A percentile compares a stretch with the other conserved stretches of the same genome.
These are phyloP conservation scores for Sipha maydis DNA, from an alignment of 2,888 invertebrate species.

Conservation along the genomic window DNA sequence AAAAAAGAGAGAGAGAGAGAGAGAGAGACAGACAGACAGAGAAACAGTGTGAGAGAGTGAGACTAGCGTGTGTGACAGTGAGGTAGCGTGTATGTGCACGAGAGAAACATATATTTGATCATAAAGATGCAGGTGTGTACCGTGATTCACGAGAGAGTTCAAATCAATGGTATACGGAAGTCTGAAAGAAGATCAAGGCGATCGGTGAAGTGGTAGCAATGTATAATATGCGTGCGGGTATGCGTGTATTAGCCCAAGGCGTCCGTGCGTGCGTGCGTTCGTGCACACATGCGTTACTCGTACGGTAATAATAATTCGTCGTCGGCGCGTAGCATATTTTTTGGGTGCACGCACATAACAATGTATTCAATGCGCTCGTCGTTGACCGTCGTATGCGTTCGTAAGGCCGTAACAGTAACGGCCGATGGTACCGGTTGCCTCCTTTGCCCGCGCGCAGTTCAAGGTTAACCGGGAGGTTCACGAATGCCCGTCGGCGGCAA, in stretches of 20 bases:
- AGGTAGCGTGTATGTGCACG: background rate
- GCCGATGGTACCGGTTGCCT: background rate
- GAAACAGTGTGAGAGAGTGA: background rate
- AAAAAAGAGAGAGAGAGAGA: background rate
- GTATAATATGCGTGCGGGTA: background rate
- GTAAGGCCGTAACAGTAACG: background rate
- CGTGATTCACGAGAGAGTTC: background rate
- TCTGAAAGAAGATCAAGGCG: background rate
- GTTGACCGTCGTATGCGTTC: background rate
- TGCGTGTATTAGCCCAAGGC: background rate
- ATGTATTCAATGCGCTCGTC: background rate
- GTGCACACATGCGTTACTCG: background rate
- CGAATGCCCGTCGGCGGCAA: background rate
- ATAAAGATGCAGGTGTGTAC: background rate
- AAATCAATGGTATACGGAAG: background rate
- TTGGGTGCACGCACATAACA: background rate
- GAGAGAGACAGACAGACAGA: too few relatives aligned
- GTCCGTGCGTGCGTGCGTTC: background rate
- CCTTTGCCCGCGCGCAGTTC: background rate
- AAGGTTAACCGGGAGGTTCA: background rate
- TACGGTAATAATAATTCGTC: background rate
- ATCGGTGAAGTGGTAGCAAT: background rate
- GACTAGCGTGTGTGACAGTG: background rate
- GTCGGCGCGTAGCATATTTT: background rate
- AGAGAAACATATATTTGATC: background rate